Conservation (phyloP, 2,888 invertebrate genomes). For the Lobophora halterata region DNA sequence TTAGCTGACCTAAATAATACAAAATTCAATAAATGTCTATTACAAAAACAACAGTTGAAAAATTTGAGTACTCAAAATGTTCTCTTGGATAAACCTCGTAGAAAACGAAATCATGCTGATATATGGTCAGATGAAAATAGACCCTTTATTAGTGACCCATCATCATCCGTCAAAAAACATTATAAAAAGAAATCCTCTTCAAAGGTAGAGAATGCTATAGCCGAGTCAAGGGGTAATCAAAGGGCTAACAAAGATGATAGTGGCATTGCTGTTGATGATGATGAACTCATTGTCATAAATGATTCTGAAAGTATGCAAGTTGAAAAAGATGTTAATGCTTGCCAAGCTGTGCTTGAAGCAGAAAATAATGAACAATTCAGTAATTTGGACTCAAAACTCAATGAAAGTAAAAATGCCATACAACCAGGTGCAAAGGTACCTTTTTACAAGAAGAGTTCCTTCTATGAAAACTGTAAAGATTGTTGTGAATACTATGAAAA, state of each 20-base stretch:
- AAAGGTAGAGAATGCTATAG: conserved; percentile 13
- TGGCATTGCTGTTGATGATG: conserved; percentile 58
- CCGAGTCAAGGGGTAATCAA: not conserved
- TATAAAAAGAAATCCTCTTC: conserved; percentile 17
- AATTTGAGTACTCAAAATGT: conserved; percentile 21
- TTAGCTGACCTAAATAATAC: conserved; percentile 55
- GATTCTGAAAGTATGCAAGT: conserved; percentile 46
- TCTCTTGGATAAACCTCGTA: conserved; percentile 13
- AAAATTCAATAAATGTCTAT: conserved; percentile 13
- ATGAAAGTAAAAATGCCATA: too few relatives aligned
- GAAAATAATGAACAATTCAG: conserved; percentile 39
- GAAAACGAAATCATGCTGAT: conserved; percentile 37
- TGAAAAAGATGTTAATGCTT: conserved; percentile 64
- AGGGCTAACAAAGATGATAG: conserved; percentile 49
- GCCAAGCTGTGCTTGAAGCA: conserved; percentile 53
- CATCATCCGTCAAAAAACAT: conserved; percentile 14
- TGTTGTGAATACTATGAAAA: conserved; percentile 30
- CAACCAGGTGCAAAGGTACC: conserved; percentile 41
- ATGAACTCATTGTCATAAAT: conserved; percentile 48
- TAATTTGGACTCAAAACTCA: conserved; percentile 1
- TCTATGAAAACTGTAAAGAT: conserved; percentile 43
- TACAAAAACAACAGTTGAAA: conserved; percentile 16
- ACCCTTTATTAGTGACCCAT: conserved; percentile 7
- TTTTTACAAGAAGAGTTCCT: conserved; percentile 53
- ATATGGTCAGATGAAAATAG: conserved; percentile 23